phyloP scores from a whole-genome alignment of 2,888 invertebrate genomes.

The Sarcophaga carnaria region DNA sequence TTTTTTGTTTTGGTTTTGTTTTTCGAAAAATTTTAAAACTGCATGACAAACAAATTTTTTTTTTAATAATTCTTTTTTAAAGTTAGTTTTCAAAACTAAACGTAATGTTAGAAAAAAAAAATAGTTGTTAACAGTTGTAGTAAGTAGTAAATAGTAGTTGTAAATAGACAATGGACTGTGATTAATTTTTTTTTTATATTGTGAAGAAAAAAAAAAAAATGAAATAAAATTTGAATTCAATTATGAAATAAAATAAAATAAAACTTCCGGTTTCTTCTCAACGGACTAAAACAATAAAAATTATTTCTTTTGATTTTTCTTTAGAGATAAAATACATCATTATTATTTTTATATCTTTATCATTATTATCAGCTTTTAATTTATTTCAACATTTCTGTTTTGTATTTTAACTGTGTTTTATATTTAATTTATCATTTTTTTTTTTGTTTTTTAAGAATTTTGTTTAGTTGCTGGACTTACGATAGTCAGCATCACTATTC shows the following conservation, averaged over 20 bases:
- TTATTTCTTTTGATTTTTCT: constrained; percentile 27
- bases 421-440: constrained; percentile 57
- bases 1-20: constrained; percentile 9
- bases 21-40: constrained; percentile 43
- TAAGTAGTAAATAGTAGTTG: constrained; percentile 56
- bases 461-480: constrained; percentile 82
- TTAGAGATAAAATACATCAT: constrained; percentile 68
- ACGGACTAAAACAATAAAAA: constrained; percentile 58
- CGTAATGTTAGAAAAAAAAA: constrained; percentile 27
- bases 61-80: constrained; percentile 34
- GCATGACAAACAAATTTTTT: constrained; percentile 61
- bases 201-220: constrained; percentile 24
- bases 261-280: constrained; percentile 44
- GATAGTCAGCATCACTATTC: constrained; percentile 85
- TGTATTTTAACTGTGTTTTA: constrained; percentile 59
- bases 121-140: constrained; percentile 58
- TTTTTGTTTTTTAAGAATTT: constrained; percentile 66
- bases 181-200: constrained; percentile 47
- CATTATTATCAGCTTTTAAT: constrained; percentile 33
- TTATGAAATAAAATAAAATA: constrained; percentile 62
- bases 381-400: constrained; percentile 68
- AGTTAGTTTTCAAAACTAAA: constrained; percentile 47
- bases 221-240: constrained; percentile 42
- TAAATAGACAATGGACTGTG: constrained; percentile 67
- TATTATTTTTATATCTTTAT: constrained; percentile 8